Base-by-base conservation (phyloP, 2,113 vertebrate genomes). In the Mellivora capensis region DNA sequence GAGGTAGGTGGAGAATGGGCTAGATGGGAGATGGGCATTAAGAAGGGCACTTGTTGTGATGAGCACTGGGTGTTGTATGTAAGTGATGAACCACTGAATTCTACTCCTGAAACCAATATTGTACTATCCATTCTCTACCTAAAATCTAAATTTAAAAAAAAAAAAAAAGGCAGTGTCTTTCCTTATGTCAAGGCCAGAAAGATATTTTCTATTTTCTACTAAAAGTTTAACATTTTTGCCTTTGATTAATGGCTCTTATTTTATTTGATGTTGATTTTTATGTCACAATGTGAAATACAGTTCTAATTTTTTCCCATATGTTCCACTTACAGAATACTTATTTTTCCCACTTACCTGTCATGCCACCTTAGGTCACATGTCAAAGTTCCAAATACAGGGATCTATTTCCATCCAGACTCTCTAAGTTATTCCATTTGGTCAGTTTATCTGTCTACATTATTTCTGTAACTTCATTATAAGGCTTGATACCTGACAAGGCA, bases 261-360 rank as follows among this genome's bases (percentile, higher is more conserved):
- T 92, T 54, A 88, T 79, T 29, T 87, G 57, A 90, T 71, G 23
- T 20, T 97, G 74, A 61, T n/a, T 95, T 87, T 61, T 89, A 86
- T 69, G 25, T 34, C 91, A 89, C 31, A 3, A 90, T 42, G 23
- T 74, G n/a, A 95, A 96, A 93, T 7, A 62, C 2, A 8, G 4
- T 49, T 83, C 18, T 88, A 87, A 83, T 87, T 62, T 83, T 87
- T 81, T 25, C 20, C 31, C 31, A 11, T 54, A 90, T 47, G 14
- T 67, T 91, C 31, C 18, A 87, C 15, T 89, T 49, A 92, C 1
- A 88, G 34, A 88, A 77, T 81, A 77, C 10, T 81, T 67, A 57
- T 61, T 96, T 82, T 87, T 79, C 86, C 71, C 57, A 87, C 15
- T 69, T 31, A 88, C 59, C 37, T 80, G 11, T 29, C 57, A 87